A percentile compares a stretch with the other conserved stretches of the same genome.
Conservation (phyloP, 92 coral and sea anemone genomes). For the Zoanthus gigantus region DNA sequence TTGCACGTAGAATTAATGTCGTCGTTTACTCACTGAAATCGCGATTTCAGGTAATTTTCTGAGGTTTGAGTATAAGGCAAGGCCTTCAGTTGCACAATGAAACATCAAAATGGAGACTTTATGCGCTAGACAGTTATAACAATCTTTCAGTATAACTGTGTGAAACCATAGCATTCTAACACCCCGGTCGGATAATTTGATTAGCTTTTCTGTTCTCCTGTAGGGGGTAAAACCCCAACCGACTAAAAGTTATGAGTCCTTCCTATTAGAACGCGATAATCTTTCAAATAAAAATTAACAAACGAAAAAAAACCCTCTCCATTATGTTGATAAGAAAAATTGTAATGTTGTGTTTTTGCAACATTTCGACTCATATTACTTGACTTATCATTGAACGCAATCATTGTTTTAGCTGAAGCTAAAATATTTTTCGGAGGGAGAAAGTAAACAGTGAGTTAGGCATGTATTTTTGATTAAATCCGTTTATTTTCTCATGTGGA, state of each 20-base stretch:
- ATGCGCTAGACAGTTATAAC: conserved; percentile 10
- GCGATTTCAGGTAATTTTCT: not conserved
- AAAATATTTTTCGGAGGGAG: conserved; percentile 5
- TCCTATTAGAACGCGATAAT: conserved; percentile 16
- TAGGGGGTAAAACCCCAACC: conserved; percentile 34
- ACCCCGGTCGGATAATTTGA: conserved; percentile 53
- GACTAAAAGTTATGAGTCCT: conserved; percentile 34
- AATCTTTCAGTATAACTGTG: conserved; percentile 5
- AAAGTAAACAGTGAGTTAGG: conserved; percentile 11
- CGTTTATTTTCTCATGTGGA: conserved; percentile 13
- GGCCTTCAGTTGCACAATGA: not conserved
- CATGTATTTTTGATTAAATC: conserved; percentile 18
- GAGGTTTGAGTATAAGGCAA: not conserved
- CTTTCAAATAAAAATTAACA: conserved; percentile 32
- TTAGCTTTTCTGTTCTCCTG: conserved; percentile 59
- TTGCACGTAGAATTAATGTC: not conserved
- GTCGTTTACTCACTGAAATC: not conserved
- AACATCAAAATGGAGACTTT: conserved; percentile 5
- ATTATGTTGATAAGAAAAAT: not conserved
- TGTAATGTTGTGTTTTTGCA: not conserved
- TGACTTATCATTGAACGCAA: not conserved
- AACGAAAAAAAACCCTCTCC: not conserved
- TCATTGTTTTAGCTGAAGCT: not conserved
- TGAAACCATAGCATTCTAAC: not conserved
- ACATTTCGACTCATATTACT: not conserved